These are phyloP conservation scores for Nibea coibor DNA, from an alignment of 2,113 vertebrate species.

Conservation along the genomic window DNA sequence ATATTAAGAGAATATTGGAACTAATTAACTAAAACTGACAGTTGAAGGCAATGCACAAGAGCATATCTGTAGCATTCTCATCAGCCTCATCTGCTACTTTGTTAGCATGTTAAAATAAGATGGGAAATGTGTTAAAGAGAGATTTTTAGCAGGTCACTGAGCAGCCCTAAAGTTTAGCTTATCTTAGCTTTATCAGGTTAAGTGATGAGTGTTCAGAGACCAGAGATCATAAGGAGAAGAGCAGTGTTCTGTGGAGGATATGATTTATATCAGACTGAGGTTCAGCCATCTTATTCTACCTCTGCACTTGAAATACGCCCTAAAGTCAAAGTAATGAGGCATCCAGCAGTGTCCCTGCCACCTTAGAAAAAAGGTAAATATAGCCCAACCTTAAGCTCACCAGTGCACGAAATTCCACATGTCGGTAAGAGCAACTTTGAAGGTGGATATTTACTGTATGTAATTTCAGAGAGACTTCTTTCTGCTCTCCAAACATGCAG, in stretches of 20 bases:
- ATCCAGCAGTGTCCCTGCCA: constrained; percentile 16
- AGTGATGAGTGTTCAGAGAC: background rate
- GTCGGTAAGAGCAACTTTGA: constrained; percentile 66
- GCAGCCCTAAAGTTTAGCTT: no score
- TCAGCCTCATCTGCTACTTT: no score
- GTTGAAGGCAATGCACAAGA: no score
- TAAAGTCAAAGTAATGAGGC: background rate
- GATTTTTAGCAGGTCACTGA: background rate
- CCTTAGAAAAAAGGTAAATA: constrained; percentile 51
- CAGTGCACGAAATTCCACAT: constrained; percentile 76
- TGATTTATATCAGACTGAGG: background rate
- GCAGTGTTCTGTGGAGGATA: background rate
- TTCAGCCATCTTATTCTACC: background rate
- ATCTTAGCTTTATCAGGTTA: background rate
- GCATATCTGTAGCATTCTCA: no score
- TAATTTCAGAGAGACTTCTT: constrained; percentile 40
- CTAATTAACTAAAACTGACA: no score
- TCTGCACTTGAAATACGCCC: background rate
- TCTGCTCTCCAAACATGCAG: constrained; percentile 18
- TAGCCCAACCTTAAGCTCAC: constrained; percentile 45
- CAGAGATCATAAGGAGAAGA: background rate
- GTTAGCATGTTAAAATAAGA: background rate
- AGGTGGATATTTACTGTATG: constrained; percentile 66
- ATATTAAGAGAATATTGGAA: no score
- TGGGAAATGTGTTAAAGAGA: no score